Evolutionary conservation across 2,888 invertebrate genomes (phyloP).

Genomic region (Sinotaia quadrata): DNA sequence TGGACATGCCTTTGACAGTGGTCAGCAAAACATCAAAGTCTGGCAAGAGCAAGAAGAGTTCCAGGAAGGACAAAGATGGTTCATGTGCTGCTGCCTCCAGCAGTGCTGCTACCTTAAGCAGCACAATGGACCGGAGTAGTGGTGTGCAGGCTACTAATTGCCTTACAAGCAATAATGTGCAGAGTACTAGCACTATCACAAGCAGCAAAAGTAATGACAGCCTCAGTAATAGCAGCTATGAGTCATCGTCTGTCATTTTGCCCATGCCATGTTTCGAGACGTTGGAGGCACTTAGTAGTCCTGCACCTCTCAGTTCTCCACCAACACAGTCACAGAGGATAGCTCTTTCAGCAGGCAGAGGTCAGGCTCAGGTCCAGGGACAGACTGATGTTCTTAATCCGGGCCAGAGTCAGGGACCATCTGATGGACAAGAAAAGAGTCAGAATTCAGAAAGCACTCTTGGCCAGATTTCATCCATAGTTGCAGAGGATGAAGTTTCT

Average conservation of each 20-base stretch:
- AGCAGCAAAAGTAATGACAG: slow-evolving; percentile 26
- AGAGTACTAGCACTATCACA: slow-evolving; percentile 7
- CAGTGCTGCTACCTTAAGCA: not conserved
- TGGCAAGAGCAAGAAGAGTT: slow-evolving; percentile 33
- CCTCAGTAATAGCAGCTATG: slow-evolving; percentile 14
- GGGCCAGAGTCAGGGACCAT: too few relatives aligned
- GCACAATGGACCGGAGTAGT: not conserved
- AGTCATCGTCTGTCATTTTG: slow-evolving; percentile 20
- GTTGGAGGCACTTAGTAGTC: slow-evolving; percentile 16
- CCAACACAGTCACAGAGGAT: not conserved
- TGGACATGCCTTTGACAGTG: not conserved
- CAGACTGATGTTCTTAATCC: too few relatives aligned
- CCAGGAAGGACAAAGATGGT: slow-evolving; percentile 21
- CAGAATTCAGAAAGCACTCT: not conserved
- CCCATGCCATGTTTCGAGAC: slow-evolving; percentile 28
- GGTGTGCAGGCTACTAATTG: too few relatives aligned
- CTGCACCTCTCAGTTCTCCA: slow-evolving; percentile 17
- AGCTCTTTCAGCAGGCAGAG: not conserved
- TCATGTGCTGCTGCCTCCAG: not conserved
- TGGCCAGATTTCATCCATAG: not conserved
- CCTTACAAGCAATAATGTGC: not conserved
- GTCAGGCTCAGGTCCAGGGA: not conserved
- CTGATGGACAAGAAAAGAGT: too few relatives aligned
- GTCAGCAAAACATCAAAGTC: slow-evolving; percentile 17
- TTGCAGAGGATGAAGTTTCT: slow-evolving; percentile 18